Evolutionary conservation across 64 coral and sea anemone species (phyloP), one percentile per base, ranked within the genome.

Genomic region (Orbicella faveolata): DNA sequence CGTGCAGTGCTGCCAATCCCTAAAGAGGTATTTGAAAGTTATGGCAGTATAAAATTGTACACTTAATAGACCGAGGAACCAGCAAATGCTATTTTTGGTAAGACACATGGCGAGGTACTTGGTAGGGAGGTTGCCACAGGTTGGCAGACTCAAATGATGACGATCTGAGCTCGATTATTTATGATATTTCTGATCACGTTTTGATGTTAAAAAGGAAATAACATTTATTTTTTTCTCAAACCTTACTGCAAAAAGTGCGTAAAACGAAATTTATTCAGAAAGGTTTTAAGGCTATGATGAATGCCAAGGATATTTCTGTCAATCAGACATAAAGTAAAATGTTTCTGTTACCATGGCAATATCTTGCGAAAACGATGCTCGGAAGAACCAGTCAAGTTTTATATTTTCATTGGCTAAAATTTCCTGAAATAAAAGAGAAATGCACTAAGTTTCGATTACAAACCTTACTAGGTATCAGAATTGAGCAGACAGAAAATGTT

Each of bases 301-400:
- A 48, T 48, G 44, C 44, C 4, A 48, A 48, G 15, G 9, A 16
- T 1, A 59, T 59, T 59, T 59, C 55, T 13, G 13, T 9, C 9
- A 65, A 30, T 19, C 20, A 5, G n/a, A 20, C 20, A 54, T 11
- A 75, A 62, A 9, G 11, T 57, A 62, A 33, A 59, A 6, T 33
- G 9, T 18, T 57, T 18, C 52, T 79, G 76, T 95, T 88, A 95
- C 94, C 86, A 88, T 81, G 17, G 89, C 90, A 79, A 95, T 95
- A 53, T 95, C 94, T 14, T 87, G 91, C 44, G 89, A 89, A 75
- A 95, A 95, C 1, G 94, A 92, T 1, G 87, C 84, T 19, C 84
- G 80, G 53, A 95, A 95, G 79, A 95, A 92, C 94, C 94, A 95
- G 36, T 92, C 94, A 23, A 95, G 90, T 53, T 92, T 95, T 8